phyloP scores from a whole-genome alignment of 2,113 vertebrate genomes.

The Cinclus cinclus region DNA sequence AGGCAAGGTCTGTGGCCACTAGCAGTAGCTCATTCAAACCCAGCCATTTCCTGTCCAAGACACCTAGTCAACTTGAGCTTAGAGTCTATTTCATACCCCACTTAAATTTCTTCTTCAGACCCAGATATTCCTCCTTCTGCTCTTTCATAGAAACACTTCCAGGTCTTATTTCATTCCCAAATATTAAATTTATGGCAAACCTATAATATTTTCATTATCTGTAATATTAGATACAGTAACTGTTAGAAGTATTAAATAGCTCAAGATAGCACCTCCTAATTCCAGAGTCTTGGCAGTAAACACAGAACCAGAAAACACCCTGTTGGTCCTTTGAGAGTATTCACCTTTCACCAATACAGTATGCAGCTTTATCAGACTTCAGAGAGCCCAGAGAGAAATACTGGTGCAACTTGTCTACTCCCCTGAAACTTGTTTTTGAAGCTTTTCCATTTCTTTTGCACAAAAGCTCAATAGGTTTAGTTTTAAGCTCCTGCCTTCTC shows the following conservation, averaged over 20 bases:
- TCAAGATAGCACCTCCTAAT: not conserved
- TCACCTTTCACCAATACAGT: not conserved
- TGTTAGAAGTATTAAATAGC: not conserved
- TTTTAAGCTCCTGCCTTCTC: not conserved
- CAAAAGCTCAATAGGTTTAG: not conserved
- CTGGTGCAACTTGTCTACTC: not conserved
- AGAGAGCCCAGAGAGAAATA: not conserved
- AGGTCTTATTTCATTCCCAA: not conserved
- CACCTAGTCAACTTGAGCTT: not conserved
- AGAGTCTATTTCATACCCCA: not conserved
- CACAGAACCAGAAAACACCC: not conserved
- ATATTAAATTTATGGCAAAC: not conserved
- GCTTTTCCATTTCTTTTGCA: not conserved
- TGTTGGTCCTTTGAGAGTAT: not conserved
- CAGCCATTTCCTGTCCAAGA: not conserved
- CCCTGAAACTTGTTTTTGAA: not conserved
- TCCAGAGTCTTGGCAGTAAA: not conserved
- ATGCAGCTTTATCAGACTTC: not conserved
- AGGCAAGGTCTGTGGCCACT: not conserved
- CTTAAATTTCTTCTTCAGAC: not conserved
- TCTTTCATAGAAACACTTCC: not conserved
- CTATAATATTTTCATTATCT: not conserved
- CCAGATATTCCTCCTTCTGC: not conserved
- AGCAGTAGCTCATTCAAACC: not conserved
- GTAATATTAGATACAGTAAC: not conserved